These are phyloP conservation scores for Caloenas nicobarica DNA, from an alignment of 2,113 vertebrate genomes.

Conservation along the genomic window DNA sequence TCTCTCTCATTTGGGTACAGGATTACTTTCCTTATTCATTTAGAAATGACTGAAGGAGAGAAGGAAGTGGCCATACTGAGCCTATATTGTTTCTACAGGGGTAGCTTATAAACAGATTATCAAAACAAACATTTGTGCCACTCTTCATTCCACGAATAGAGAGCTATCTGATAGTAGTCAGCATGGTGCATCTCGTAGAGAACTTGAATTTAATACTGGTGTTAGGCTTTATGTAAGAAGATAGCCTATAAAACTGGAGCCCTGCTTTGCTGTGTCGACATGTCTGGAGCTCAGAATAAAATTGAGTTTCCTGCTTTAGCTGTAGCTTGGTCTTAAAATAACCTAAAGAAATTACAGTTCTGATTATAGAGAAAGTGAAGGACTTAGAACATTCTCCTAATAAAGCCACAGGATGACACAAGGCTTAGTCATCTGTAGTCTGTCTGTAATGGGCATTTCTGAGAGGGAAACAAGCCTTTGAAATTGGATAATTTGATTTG, in stretches of 20 bases:
- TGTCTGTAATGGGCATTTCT: conserved; percentile 68
- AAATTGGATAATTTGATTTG: conserved; percentile 78
- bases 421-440: conserved; percentile 74
- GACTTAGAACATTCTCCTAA: conserved; percentile 81
- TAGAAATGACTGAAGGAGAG: conserved; percentile 40
- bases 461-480: conserved; percentile 72
- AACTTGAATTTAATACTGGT: conserved; percentile 57
- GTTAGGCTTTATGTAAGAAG: conserved; percentile 81
- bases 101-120: conserved; percentile 61
- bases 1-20: conserved; percentile 45
- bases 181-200: conserved; percentile 1
- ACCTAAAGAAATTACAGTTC: conserved; percentile 88
- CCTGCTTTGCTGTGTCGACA: conserved; percentile 85
- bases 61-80: background rate
- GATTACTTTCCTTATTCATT: conserved; percentile 42
- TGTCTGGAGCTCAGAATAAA: conserved; percentile 93
- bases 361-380: conserved; percentile 81
- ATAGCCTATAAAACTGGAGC: conserved; percentile 79
- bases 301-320: conserved; percentile 93
- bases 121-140: conserved; percentile 60
- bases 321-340: conserved; percentile 92
- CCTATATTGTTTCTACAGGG: conserved; percentile 47
- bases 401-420: conserved; percentile 78
- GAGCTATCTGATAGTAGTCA: conserved; percentile 55
- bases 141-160: conserved; percentile 59